phyloP scores from a whole-genome alignment of 2,797 vertebrate species.

The Heliangelus exortis region DNA sequence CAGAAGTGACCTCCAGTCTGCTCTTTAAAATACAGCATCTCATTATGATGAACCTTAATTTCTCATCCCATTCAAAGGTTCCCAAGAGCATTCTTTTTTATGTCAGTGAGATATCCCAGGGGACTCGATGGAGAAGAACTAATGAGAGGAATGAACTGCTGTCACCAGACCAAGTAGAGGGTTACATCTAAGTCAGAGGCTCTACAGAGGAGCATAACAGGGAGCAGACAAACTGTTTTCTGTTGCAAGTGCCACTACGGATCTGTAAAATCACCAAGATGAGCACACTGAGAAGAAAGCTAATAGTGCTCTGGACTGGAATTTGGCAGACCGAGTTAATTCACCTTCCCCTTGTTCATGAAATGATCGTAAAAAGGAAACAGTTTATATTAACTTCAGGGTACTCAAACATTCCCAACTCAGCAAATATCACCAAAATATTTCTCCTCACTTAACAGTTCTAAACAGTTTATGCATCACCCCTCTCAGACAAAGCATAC shows the following conservation, averaged over 20 bases:
- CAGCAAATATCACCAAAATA: background rate
- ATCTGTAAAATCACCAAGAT: background rate
- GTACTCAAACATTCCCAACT: background rate
- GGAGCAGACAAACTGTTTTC: background rate
- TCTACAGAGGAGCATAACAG: background rate
- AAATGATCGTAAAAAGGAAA: background rate
- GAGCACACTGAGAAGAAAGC: background rate
- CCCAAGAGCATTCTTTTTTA: background rate
- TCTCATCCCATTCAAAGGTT: constrained; percentile 27
- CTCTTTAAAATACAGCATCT: background rate
- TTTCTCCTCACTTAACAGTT: background rate
- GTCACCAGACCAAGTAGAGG: background rate
- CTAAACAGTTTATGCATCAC: background rate
- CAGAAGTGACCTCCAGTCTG: background rate
- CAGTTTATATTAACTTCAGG: background rate
- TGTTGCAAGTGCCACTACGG: background rate
- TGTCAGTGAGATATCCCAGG: background rate
- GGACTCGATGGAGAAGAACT: background rate
- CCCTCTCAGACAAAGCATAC: background rate
- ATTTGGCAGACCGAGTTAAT: background rate
- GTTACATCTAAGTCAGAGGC: background rate
- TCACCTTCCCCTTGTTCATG: background rate
- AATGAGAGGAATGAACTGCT: constrained; percentile 11
- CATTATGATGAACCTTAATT: constrained; percentile 4
- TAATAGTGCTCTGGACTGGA: background rate